These are phyloP conservation scores for Latrodectus geometricus DNA, from an alignment of 1,140 invertebrate species.

Conservation along the genomic window DNA sequence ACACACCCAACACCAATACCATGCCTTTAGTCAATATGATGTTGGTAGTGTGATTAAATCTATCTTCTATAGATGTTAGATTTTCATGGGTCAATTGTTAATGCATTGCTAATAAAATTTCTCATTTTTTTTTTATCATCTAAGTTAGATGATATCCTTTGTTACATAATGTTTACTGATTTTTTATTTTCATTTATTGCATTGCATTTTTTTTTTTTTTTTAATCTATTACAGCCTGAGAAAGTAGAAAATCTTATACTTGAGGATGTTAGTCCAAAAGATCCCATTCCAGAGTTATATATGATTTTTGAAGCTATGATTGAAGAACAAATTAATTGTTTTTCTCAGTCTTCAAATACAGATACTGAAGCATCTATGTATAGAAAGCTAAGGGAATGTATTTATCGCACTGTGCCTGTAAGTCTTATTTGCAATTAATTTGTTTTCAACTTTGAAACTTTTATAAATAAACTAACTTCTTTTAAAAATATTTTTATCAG, in stretches of 20 bases:
- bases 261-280: conserved; percentile 50
- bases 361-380: conserved; percentile 42
- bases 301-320: conserved; percentile 42
- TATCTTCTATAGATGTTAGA: too few species aligned
- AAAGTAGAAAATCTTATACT: conserved; percentile 29
- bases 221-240: conserved; percentile 24
- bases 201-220: background rate
- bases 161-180: background rate
- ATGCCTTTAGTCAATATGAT: too few species aligned
- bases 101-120: too few species aligned
- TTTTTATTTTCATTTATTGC: background rate
- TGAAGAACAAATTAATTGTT: conserved; percentile 41
- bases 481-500: background rate
- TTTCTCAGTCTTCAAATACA: conserved; percentile 26
- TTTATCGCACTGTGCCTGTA: conserved; percentile 45
- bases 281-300: conserved; percentile 41
- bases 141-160: background rate
- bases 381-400: conserved; percentile 39
- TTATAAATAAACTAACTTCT: too few species aligned
- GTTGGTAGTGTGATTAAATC: too few species aligned
- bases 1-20: too few species aligned
- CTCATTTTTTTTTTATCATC: too few species aligned
- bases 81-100: too few species aligned
- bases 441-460: too few species aligned
- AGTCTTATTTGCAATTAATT: background rate